These are phyloP conservation scores for Epinotia demarniana DNA, from an alignment of 2,888 invertebrate species.

Conservation along the genomic window DNA sequence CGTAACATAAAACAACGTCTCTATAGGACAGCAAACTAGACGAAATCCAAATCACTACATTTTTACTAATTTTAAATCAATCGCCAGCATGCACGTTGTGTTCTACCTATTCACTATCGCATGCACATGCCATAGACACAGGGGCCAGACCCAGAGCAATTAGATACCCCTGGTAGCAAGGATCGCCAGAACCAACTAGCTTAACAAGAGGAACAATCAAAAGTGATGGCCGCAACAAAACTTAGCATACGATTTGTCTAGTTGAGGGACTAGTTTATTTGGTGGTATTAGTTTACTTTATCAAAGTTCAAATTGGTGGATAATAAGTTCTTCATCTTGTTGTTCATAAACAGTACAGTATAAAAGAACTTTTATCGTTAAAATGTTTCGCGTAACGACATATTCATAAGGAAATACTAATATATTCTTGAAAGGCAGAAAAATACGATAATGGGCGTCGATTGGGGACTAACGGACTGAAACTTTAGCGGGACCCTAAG, in stretches of 20 bases:
- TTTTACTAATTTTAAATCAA: too few relatives aligned
- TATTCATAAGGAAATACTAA: conserved; percentile 16
- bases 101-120: background rate
- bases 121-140: conserved; percentile 11
- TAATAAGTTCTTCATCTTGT: background rate
- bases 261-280: too few relatives aligned
- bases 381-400: conserved; percentile 25
- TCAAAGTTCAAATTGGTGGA: background rate
- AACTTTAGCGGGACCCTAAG: conserved; percentile 38
- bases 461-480: conserved; percentile 33
- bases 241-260: background rate
- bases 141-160: conserved; percentile 20
- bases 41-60: conserved; percentile 2
- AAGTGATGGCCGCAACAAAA: conserved; percentile 1
- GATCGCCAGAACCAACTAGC: background rate
- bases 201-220: conserved; percentile 10
- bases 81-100: too few relatives aligned
- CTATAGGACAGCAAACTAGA: background rate
- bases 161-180: conserved; percentile 10
- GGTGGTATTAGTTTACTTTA: too few relatives aligned
- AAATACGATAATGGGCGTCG: conserved; percentile 28
- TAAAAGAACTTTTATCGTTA: conserved; percentile 18
- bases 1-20: background rate
- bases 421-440: conserved; percentile 13
- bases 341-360: conserved; percentile 12